A percentile compares a stretch with the other conserved stretches of the same genome.
These are phyloP conservation scores for Brachionus rotundiformis DNA, from an alignment of 1,140 invertebrate genomes.

Conservation along the genomic window DNA sequence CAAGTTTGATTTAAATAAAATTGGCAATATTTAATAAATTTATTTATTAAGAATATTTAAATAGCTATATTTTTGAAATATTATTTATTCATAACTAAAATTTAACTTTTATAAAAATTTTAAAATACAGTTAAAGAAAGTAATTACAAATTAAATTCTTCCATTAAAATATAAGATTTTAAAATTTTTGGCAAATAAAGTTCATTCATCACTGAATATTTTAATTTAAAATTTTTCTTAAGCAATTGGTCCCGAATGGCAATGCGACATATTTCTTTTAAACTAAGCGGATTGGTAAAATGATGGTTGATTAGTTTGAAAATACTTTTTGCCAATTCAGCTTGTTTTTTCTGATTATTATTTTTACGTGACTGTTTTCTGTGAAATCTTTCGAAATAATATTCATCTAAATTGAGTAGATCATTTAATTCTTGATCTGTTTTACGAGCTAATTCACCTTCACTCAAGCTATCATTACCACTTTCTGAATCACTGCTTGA, in stretches of 20 bases:
- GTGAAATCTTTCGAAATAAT: constrained; percentile 51
- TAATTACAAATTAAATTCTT: constrained; percentile 49
- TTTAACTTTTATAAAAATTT: background rate
- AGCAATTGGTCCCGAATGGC: background rate
- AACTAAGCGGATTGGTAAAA: constrained; percentile 19
- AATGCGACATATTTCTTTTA: constrained; percentile 38
- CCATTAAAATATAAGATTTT: constrained; percentile 42
- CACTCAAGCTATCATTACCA: constrained; percentile 6
- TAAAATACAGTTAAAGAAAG: no score
- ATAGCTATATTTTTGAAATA: no score
- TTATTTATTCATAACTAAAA: background rate
- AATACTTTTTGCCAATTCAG: constrained; percentile 36
- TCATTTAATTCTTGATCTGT: constrained; percentile 50
- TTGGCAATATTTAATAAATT: no score
- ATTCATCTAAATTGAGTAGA: constrained; percentile 33
- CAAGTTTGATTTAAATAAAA: no score
- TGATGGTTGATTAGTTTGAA: constrained; percentile 17
- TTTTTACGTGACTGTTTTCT: background rate
- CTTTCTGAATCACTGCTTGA: constrained; percentile 26
- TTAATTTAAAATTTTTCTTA: constrained; percentile 3
- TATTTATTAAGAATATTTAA: no score
- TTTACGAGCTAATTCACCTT: background rate
- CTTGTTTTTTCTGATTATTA: background rate
- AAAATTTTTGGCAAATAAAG: constrained; percentile 23
- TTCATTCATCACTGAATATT: constrained; percentile 18